Evolutionary conservation across 2,797 vertebrate species (phyloP), one percentile per base, ranked within the genome.

Genomic region (Pseudotriccus pelzelni): DNA sequence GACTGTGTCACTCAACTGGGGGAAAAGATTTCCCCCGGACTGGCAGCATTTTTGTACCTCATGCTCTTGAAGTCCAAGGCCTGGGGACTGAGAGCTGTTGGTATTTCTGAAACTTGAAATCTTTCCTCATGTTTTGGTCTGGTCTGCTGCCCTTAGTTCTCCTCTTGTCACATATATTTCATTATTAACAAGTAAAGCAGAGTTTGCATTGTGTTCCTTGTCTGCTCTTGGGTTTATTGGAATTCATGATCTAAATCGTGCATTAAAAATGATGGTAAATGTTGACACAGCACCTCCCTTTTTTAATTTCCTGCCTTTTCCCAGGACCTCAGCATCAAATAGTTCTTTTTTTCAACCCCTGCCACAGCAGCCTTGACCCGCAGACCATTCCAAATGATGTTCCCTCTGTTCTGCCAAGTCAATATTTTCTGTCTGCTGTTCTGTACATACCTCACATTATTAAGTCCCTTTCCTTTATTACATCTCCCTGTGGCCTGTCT

Each of bases 291-390:
- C 62, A 27, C 50, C 73, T 96, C 36, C 58, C 20, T 19, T 32
- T 91, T 82, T 94, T 77, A 64, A 87, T 93, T 94, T 94, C 72
- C 82, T 92, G 94, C 34, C 50, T 90, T 62, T 93, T 49, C 73
- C 62, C n/a, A 69, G 79, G 81, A 70, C 60, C 50, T 64, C 39
- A 44, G 53, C 89, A 74, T 83, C 84, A 78, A 46, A n/a, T 30
- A 47, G 16, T 30, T 81, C 14, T 63, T 32, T 69, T 69, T 82
- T 70, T 39, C 28, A 84, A 12, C 17, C 11, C 22, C 41, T 90
- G 60, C 27, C 6, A 9, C 5, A 4, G n/a, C 32, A 77, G 70
- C 11, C 53, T 63, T 68, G 84, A 85, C 66, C 62, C 0, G 0
- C 34, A 73, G 66, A 62, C 55, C 64, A 13, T 73, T 87, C 28